Evolutionary conservation across 2,797 vertebrate species (phyloP).

Genomic region (Novumbra hubbsi): DNA sequence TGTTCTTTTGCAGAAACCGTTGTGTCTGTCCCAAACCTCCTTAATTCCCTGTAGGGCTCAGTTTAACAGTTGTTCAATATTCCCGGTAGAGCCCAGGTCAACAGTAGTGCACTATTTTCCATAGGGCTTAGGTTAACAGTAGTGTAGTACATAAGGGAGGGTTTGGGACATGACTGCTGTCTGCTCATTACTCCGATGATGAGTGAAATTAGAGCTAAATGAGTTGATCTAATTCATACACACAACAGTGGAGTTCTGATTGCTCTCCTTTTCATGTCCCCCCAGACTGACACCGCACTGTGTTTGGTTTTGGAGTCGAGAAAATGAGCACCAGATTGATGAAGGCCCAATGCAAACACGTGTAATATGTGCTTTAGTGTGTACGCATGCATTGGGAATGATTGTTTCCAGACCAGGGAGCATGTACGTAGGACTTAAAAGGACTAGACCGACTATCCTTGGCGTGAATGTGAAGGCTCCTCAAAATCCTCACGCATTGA

Average conservation of each 20-base stretch:
- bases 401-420: slow-evolving; percentile 61
- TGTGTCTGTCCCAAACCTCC: neutral
- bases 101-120: neutral
- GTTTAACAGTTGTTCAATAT: no score
- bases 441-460: slow-evolving; percentile 41
- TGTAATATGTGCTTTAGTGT: slow-evolving; percentile 49
- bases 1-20: slow-evolving; percentile 43
- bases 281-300: slow-evolving; percentile 55
- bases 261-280: slow-evolving; percentile 61
- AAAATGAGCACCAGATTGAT: slow-evolving; percentile 69
- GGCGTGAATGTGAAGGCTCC: slow-evolving; percentile 46
- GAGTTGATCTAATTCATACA: slow-evolving; percentile 59
- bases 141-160: neutral
- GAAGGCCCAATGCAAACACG: slow-evolving; percentile 62
- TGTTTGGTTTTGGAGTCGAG: slow-evolving; percentile 61
- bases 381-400: slow-evolving; percentile 55
- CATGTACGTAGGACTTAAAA: slow-evolving; percentile 57
- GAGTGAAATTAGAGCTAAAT: slow-evolving; percentile 60
- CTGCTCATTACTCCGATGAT: slow-evolving; percentile 59
- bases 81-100: no score
- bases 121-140: neutral
- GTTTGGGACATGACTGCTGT: slow-evolving; percentile 16
- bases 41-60: no score
- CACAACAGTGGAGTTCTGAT: slow-evolving; percentile 55
- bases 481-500: slow-evolving; percentile 42